Base-by-base conservation (phyloP, 2,888 invertebrate genomes). In the Horisme vitalbata region DNA sequence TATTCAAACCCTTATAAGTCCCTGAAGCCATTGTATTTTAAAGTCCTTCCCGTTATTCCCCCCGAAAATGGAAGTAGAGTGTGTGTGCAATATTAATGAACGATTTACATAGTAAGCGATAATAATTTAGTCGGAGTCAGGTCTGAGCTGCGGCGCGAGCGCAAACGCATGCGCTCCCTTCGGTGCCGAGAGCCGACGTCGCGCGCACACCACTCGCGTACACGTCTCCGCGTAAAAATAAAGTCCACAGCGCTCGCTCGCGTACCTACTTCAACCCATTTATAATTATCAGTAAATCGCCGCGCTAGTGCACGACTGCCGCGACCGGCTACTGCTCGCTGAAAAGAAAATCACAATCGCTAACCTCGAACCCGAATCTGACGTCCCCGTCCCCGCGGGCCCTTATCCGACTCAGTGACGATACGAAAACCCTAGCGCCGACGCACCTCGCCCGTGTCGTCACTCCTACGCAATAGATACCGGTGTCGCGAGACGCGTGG, bases 241-340 rank as follows among this genome's bases (percentile, higher is more conserved):
- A 88, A 87, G 85, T 87, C 86, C 65, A 80, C 82, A 65, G 78
- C 73, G 79, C 75, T 76, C 82, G 82, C 82, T 77, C 78, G 85
- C 79, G 86, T 76, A 89, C n/a, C n/a, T n/a, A n/a, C 87, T 87
- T 85, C 82, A 79, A 83, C 79, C 76, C 79, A 84, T 87, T 86
- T 88, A 87, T 84, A 88, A 89, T 89, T 88, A 89, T 88, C 87
- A 89, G 88, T 88, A 88, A 88, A 88, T 80, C 86, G 82, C 76
- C 71, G 83, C 78, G 75, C 80, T 82, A 76, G 85, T 80, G 79
- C 81, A 83, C 82, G 83, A 84, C 84, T 80, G 82, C 77, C 79
- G 79, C 76, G 72, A 71, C 67, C 79, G 79, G 79, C 79, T 70
- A 73, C 75, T 76, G 81, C 75, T 80, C 76, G 83, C 79, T 65